Evolutionary conservation across 92 coral and sea anemone genomes (phyloP).

Genomic region (Desmophyllum pertusum): DNA sequence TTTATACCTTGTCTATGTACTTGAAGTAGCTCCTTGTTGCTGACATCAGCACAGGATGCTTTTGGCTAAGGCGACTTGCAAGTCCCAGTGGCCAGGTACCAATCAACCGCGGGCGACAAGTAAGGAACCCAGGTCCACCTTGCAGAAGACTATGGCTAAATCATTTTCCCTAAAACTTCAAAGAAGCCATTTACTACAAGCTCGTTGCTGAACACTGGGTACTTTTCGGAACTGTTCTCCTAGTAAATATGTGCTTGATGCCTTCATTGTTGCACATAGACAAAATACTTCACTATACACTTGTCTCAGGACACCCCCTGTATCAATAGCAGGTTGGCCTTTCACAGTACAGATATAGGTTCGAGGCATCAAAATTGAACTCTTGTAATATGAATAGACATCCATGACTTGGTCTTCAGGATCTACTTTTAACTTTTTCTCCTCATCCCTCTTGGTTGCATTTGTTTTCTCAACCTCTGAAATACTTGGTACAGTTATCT

Average conservation of each 20-base stretch:
- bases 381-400: slow-evolving; percentile 42
- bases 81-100: slow-evolving; percentile 52
- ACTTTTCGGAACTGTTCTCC: slow-evolving; percentile 34
- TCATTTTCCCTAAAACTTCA: slow-evolving; percentile 60
- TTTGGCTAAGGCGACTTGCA: slow-evolving; percentile 44
- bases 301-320: slow-evolving; percentile 65
- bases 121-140: slow-evolving; percentile 66
- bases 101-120: slow-evolving; percentile 53
- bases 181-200: slow-evolving; percentile 49
- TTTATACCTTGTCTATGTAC: slow-evolving; percentile 42
- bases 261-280: slow-evolving; percentile 33
- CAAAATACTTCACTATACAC: slow-evolving; percentile 45
- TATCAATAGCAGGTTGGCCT: slow-evolving; percentile 59
- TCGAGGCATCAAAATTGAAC: slow-evolving; percentile 43
- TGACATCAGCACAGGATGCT: slow-evolving; percentile 52
- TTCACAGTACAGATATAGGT: slow-evolving; percentile 43
- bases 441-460: slow-evolving; percentile 29
- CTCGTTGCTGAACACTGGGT: slow-evolving; percentile 58
- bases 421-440: slow-evolving; percentile 57
- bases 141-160: slow-evolving; percentile 63
- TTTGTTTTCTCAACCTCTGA: slow-evolving; percentile 10
- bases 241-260: slow-evolving; percentile 23
- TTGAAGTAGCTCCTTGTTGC: slow-evolving; percentile 25
- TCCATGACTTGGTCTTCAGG: slow-evolving; percentile 55
- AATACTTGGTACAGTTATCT: slow-evolving; percentile 3